These are phyloP conservation scores for Petaurus breviceps DNA, from an alignment of 2,113 vertebrate genomes.

Conservation along the genomic window DNA sequence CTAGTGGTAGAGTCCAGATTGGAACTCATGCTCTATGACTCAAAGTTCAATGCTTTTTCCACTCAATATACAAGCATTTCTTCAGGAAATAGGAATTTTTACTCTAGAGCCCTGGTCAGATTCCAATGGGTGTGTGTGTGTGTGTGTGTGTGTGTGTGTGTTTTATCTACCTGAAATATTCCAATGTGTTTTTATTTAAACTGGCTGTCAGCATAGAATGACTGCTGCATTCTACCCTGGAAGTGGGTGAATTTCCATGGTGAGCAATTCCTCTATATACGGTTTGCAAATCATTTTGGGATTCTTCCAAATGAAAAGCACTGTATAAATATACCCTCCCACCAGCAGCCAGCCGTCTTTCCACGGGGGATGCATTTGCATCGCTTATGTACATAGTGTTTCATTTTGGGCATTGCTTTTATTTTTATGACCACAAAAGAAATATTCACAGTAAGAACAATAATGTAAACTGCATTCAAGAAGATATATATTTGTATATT, in stretches of 20 bases:
- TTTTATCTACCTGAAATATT: constrained; percentile 67
- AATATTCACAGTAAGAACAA: constrained; percentile 81
- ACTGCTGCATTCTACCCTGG: constrained; percentile 78
- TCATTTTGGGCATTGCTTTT: constrained; percentile 82
- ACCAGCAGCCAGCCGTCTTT: constrained; percentile 80
- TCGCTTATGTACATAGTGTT: constrained; percentile 81
- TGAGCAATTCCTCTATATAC: constrained; percentile 81
- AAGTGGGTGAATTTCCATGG: constrained; percentile 83
- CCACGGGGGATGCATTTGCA: constrained; percentile 79
- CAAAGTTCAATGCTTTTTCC: neutral
- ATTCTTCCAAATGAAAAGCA: constrained; percentile 81
- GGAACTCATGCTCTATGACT: neutral
- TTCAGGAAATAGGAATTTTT: constrained; percentile 51
- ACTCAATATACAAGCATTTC: constrained; percentile 35
- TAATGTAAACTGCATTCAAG: constrained; percentile 79
- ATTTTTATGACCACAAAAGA: constrained; percentile 82
- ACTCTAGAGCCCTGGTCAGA: constrained; percentile 37
- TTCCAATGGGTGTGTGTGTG: constrained; percentile 32
- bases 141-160: neutral
- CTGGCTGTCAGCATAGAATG: constrained; percentile 75
- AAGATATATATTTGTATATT: constrained; percentile 79
- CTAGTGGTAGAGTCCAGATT: neutral
- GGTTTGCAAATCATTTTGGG: constrained; percentile 82
- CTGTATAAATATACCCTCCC: constrained; percentile 82
- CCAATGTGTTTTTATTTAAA: constrained; percentile 76